These are phyloP conservation scores for Protobothrops flavoviridis DNA, from an alignment of 2,113 vertebrate species.

Conservation along the genomic window DNA sequence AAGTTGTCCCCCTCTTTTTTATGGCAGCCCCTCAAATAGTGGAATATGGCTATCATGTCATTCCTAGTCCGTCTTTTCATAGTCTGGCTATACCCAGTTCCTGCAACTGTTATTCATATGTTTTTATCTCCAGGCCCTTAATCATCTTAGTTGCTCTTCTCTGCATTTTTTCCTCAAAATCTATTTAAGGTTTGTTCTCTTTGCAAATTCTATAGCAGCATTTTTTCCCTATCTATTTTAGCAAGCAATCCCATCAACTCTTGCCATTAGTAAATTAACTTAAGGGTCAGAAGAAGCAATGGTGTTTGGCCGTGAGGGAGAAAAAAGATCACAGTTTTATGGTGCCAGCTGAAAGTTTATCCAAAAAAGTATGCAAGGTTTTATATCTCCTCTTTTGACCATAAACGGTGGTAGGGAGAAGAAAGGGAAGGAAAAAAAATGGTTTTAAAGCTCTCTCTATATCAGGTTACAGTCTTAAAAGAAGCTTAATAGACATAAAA, in stretches of 20 bases:
- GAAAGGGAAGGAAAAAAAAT: background rate
- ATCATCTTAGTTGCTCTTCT: too few species aligned
- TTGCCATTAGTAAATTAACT: background rate
- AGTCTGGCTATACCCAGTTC: too few species aligned
- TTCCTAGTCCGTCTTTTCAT: too few species aligned
- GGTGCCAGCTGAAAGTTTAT: background rate
- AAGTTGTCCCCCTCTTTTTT: too few species aligned
- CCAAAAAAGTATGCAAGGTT: background rate
- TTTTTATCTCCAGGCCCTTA: too few species aligned
- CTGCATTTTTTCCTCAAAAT: too few species aligned
- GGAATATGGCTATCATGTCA: too few species aligned
- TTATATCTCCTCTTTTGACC: background rate
- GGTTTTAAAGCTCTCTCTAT: background rate
- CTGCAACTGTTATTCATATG: too few species aligned
- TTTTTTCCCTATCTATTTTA: background rate
- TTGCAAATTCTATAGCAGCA: background rate
- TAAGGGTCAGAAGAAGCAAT: slow-evolving; percentile 4
- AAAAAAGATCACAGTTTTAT: background rate
- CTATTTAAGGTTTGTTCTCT: background rate
- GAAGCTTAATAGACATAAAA: background rate
- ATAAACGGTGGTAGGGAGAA: background rate
- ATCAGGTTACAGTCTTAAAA: background rate
- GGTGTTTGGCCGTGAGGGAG: background rate
- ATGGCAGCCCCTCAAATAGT: too few species aligned
- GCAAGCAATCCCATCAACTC: background rate